Evolutionary conservation across 2,797 vertebrate genomes (phyloP).

Genomic region (Cyclura pinguis): DNA sequence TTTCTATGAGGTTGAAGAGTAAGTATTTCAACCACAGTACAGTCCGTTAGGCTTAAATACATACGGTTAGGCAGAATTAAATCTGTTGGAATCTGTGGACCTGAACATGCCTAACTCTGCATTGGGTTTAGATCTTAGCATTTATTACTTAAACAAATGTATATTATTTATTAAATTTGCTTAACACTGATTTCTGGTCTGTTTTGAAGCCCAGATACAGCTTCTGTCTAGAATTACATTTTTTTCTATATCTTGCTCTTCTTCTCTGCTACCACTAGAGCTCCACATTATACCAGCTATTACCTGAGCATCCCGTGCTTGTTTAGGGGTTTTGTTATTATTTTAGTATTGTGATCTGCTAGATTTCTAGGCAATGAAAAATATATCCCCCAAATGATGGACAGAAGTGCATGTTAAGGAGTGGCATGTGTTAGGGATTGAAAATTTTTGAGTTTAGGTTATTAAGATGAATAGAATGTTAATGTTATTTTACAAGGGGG

Average conservation of each 20-base stretch:
- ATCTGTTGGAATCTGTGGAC: not conserved
- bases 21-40: constrained; percentile 7
- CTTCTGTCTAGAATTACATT: constrained; percentile 18
- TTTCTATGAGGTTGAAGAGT: constrained; percentile 32
- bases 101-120: not conserved
- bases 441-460: not conserved
- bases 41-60: not conserved
- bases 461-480: not conserved
- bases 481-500: constrained; percentile 37
- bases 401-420: not conserved
- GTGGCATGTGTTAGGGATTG: not conserved
- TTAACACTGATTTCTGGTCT: not conserved
- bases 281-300: constrained; percentile 81
- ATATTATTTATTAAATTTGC: not conserved
- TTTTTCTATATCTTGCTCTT: constrained; percentile 62
- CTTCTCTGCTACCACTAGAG: constrained; percentile 79
- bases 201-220: constrained; percentile 12
- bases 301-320: constrained; percentile 58
- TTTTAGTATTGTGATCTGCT: constrained; percentile 23
- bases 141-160: constrained; percentile 27
- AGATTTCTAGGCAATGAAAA: constrained; percentile 28
- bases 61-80: not conserved
- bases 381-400: not conserved
- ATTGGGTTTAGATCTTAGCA: not conserved
- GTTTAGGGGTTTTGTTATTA: not conserved